phyloP scores from a whole-genome alignment of 2,113 vertebrate genomes.

The Carassius auratus region DNA sequence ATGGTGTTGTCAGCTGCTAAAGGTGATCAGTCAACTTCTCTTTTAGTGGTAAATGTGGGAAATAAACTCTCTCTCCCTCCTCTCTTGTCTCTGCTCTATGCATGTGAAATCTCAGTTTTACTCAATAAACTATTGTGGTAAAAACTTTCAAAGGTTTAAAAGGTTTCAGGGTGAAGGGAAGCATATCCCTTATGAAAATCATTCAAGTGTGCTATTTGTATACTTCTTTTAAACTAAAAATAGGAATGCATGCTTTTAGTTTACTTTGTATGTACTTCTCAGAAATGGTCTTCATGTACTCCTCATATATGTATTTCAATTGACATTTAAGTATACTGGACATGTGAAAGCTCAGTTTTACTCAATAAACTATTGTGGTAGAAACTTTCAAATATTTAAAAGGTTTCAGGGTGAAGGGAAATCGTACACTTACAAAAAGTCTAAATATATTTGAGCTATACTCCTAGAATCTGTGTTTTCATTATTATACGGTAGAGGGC shows the following conservation, averaged over 20 bases:
- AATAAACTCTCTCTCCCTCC: constrained; percentile 5
- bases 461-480: no score
- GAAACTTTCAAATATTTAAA: constrained; percentile 17
- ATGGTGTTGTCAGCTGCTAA: constrained; percentile 4
- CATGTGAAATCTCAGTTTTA: constrained; percentile 26
- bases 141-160: constrained; percentile 16
- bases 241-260: no score
- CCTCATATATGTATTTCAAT: no score
- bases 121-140: constrained; percentile 1
- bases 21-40: not conserved
- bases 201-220: no score
- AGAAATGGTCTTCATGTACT: no score
- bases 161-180: not conserved
- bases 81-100: not conserved
- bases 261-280: no score
- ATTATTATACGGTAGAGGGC: no score
- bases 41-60: constrained; percentile 10
- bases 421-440: no score
- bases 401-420: not conserved
- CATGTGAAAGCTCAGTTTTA: constrained; percentile 29
- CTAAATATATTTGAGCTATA: no score
- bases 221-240: no score
- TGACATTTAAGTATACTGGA: no score
- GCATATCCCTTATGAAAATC: not conserved
- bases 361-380: not conserved